A percentile compares a stretch with the other conserved stretches of the same genome.
These are phyloP conservation scores for Allacma fusca DNA, from an alignment of 2,888 invertebrate species.

Conservation along the genomic window DNA sequence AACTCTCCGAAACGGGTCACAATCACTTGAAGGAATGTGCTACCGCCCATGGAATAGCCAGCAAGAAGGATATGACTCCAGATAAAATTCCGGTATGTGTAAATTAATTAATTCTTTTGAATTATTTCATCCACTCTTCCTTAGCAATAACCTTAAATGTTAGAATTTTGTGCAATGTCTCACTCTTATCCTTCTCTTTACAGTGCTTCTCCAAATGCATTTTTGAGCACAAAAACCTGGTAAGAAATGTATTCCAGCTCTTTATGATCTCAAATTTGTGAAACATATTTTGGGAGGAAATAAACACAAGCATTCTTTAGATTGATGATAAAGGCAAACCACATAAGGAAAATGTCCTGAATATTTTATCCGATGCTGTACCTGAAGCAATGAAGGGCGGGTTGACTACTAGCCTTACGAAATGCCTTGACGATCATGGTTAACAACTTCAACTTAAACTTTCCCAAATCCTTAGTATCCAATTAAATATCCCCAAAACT, in stretches of 20 bases:
- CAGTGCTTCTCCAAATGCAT: slow-evolving; percentile 58
- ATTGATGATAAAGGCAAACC: slow-evolving; percentile 54
- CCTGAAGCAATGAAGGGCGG: slow-evolving; percentile 50
- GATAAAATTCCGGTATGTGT: slow-evolving; percentile 50
- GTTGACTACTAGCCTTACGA: slow-evolving; percentile 33
- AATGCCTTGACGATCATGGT: slow-evolving; percentile 39
- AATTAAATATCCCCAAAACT: not conserved
- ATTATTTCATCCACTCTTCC: not conserved
- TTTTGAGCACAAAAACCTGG: slow-evolving; percentile 49
- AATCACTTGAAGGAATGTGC: slow-evolving; percentile 53
- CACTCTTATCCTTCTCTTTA: slow-evolving; percentile 10
- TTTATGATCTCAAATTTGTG: not conserved
- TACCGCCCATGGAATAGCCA: slow-evolving; percentile 41
- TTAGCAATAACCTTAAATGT: too few species aligned
- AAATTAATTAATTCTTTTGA: not conserved
- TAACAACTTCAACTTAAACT: not conserved
- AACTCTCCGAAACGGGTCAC: slow-evolving; percentile 46
- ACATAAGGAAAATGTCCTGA: slow-evolving; percentile 56
- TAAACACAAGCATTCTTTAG: slow-evolving; percentile 34
- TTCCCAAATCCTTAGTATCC: not conserved
- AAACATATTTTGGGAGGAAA: not conserved
- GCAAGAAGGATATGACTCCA: slow-evolving; percentile 45
- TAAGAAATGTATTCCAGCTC: slow-evolving; percentile 31
- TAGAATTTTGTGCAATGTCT: not conserved
- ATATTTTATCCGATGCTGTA: slow-evolving; percentile 47